phyloP scores from a whole-genome alignment of 2,888 invertebrate species.

The Pyralis farinalis region DNA sequence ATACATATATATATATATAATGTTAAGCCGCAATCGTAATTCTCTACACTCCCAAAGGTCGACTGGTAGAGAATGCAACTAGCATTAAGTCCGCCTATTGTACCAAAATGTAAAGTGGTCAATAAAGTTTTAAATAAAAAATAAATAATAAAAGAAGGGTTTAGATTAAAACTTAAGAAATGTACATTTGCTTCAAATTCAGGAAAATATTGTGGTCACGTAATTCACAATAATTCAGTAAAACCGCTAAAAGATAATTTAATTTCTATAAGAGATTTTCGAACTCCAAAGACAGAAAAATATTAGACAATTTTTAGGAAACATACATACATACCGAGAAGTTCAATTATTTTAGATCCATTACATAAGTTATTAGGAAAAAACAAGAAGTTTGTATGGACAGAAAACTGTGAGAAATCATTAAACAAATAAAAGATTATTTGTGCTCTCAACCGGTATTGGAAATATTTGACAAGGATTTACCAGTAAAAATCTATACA shows the following conservation, averaged over 20 bases:
- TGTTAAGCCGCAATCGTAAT: too few relatives aligned
- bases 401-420: conserved; percentile 14
- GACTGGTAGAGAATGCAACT: too few relatives aligned
- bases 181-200: conserved; percentile 16
- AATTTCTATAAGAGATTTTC: conserved; percentile 4
- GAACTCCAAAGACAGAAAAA: conserved; percentile 25
- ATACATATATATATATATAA: too few relatives aligned
- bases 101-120: too few relatives aligned
- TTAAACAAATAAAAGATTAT: conserved; percentile 17
- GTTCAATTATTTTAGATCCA: conserved; percentile 11
- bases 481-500: conserved; percentile 26
- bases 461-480: conserved; percentile 20
- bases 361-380: conserved; percentile 9
- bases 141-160: conserved; percentile 21
- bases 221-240: conserved; percentile 19
- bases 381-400: conserved; percentile 13
- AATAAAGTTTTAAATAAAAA: too few relatives aligned
- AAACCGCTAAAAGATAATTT: conserved; percentile 13
- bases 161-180: conserved; percentile 22
- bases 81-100: too few relatives aligned
- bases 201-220: conserved; percentile 18
- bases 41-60: too few relatives aligned
- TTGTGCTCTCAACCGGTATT: conserved; percentile 19
- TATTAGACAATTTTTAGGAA: conserved; percentile 22
- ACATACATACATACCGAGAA: conserved; percentile 19